Conservation (phyloP, 2,888 invertebrate genomes). For the Tipula confusa region DNA sequence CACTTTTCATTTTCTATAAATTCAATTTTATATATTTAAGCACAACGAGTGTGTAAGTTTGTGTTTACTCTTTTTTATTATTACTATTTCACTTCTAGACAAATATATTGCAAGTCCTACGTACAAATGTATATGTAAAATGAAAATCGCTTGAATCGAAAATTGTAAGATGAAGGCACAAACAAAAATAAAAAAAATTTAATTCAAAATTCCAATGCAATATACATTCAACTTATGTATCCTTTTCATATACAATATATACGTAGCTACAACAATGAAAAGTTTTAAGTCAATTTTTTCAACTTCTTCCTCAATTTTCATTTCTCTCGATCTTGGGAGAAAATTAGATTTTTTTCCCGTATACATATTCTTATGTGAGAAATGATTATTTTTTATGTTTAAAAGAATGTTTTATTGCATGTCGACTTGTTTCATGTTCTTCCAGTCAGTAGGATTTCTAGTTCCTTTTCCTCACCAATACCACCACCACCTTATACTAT, state of each 20-base stretch:
- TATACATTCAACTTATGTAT: not conserved
- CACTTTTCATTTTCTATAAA: constrained; percentile 27
- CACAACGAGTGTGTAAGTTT: not conserved
- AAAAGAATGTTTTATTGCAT: constrained; percentile 29
- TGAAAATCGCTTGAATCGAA: not conserved
- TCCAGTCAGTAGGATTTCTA: constrained; percentile 27
- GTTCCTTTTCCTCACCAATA: not conserved
- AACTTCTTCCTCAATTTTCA: constrained; percentile 13
- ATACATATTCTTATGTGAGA: constrained; percentile 21
- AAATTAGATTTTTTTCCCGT: not conserved
- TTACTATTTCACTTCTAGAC: not conserved
- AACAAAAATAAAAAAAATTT: not conserved
- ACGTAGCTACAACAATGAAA: not conserved
- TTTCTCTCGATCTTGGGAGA: not conserved
- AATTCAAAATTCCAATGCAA: constrained; percentile 9
- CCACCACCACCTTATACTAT: too few relatives aligned
- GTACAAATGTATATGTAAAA: not conserved
- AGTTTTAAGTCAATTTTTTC: constrained; percentile 3
- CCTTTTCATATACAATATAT: not conserved
- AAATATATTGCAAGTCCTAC: not conserved
- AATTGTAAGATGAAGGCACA: not conserved
- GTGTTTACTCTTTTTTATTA: not conserved
- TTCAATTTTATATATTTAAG: not conserved
- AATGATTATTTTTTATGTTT: not conserved
- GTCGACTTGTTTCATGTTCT: constrained; percentile 29